Base-by-base conservation (phyloP, 2,888 invertebrate species). In the Aphodius sticticus region DNA sequence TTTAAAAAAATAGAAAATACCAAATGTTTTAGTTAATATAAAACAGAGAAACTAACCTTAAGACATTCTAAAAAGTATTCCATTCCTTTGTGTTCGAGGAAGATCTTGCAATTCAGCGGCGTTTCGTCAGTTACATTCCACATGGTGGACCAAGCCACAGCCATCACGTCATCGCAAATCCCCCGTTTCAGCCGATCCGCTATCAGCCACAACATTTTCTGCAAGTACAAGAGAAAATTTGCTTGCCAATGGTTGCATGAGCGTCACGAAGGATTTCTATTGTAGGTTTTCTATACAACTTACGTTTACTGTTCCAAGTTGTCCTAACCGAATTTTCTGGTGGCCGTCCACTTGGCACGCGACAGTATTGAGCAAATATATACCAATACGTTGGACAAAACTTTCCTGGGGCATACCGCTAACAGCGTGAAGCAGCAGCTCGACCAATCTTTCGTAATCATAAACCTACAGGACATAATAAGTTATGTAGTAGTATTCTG, bases 121-220 rank as follows among this genome's bases (percentile, higher is more conserved):
- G 98, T 99, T 91, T 99, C 99, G 89, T 99, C 99, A 53, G 96
- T 96, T 83, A 96, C 96, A 90, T 99, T 99, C 99, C 99, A 99
- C 96, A 99, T 96, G n/a, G 98, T 97, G 80, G 98, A 98, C 99
- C 99, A 99, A 4, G 98, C 97, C 15, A 98, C 97, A 90, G 99
- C 98, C 90, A 99, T 92, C 16, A 98, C 97, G 88, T 99, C 99
- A 88, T 99, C 99, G 87, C 97, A 98, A 70, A 95, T 90, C 79
- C 92, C 92, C 69, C 94, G 91, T 80, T 93, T 92, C 81, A 97
- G 91, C 76, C 97, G 93, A 86, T 96, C 94, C 78, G 94, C 92
- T 81, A 99, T 98, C 84, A 99, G 91, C 85, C 93, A 93, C 85
- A 99, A 90, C 97, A 99, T 98, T 90, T 93, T 94, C 93, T 95